These are phyloP conservation scores for Lampris incognitus DNA, from an alignment of 2,113 vertebrate species.

Conservation along the genomic window DNA sequence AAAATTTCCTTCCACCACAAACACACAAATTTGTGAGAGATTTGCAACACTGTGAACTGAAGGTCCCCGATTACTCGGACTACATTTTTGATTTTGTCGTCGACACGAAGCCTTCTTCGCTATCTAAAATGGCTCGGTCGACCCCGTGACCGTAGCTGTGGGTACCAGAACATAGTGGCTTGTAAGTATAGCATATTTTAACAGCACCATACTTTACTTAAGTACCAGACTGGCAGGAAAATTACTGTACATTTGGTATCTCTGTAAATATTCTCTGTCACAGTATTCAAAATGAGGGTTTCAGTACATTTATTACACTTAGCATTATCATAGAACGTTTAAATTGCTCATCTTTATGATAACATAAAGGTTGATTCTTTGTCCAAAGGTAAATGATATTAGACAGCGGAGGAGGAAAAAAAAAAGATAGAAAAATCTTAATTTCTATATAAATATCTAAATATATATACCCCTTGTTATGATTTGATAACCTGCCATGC, in stretches of 20 bases:
- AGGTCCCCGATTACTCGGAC: neutral
- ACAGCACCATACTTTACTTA: conserved; percentile 47
- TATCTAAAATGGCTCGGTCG: neutral
- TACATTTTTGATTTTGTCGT: neutral
- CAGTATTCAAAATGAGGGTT: conserved; percentile 76
- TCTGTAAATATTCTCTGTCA: conserved; percentile 72
- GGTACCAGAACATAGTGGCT: conserved; percentile 51
- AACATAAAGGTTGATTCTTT: conserved; percentile 57
- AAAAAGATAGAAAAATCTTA: conserved; percentile 74
- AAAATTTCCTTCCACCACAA: conserved; percentile 36
- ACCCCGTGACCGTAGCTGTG: conserved; percentile 1
- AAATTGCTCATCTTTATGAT: conserved; percentile 71
- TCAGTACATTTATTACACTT: conserved; percentile 75
- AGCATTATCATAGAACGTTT: conserved; percentile 66
- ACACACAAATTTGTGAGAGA: conserved; percentile 19
- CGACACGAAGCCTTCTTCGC: too few relatives aligned
- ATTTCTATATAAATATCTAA: conserved; percentile 83
- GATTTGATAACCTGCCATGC: conserved; percentile 67
- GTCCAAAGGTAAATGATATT: conserved; percentile 52
- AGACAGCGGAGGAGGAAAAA: conserved; percentile 53
- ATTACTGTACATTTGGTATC: conserved; percentile 71
- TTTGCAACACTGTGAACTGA: conserved; percentile 2
- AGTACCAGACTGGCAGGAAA: conserved; percentile 56
- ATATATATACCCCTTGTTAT: conserved; percentile 77
- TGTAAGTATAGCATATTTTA: conserved; percentile 37